phyloP scores from a whole-genome alignment of 2,113 vertebrate genomes.

The Albula goreensis region DNA sequence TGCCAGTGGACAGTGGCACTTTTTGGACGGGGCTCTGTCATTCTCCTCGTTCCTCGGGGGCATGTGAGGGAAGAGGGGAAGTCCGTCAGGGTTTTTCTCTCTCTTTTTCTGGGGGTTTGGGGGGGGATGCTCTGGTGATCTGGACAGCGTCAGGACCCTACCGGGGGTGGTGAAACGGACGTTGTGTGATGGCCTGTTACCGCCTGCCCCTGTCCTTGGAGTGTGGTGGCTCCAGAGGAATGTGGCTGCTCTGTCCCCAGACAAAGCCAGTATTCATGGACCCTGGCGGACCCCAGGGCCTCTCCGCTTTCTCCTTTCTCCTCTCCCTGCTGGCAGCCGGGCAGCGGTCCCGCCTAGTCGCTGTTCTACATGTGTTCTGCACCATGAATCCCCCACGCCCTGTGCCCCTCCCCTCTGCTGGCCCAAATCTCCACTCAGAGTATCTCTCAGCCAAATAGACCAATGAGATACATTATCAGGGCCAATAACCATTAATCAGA shows the following conservation, averaged over 20 bases:
- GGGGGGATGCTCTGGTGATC: conserved; percentile 3
- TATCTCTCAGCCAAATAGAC: neutral
- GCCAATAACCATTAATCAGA: too few species aligned
- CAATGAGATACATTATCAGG: neutral
- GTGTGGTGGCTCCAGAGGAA: conserved; percentile 61
- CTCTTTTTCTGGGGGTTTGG: neutral
- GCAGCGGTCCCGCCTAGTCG: neutral
- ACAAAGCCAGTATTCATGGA: conserved; percentile 61
- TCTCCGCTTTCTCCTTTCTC: neutral
- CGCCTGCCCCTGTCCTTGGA: neutral
- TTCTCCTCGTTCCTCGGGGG: conserved; percentile 24
- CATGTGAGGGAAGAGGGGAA: conserved; percentile 7
- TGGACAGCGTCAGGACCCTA: conserved; percentile 35
- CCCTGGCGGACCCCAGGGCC: conserved; percentile 26
- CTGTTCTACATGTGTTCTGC: neutral
- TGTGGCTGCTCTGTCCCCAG: conserved; percentile 53
- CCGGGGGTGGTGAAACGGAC: neutral
- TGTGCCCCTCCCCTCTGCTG: neutral
- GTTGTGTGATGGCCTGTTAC: neutral
- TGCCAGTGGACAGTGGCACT: neutral
- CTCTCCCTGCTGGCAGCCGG: neutral
- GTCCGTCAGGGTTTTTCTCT: too few species aligned
- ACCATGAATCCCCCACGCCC: neutral
- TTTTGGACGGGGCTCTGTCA: neutral
- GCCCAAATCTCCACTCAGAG: neutral